Base-by-base conservation (phyloP, 2,797 vertebrate species). In the Caiman crocodilus region DNA sequence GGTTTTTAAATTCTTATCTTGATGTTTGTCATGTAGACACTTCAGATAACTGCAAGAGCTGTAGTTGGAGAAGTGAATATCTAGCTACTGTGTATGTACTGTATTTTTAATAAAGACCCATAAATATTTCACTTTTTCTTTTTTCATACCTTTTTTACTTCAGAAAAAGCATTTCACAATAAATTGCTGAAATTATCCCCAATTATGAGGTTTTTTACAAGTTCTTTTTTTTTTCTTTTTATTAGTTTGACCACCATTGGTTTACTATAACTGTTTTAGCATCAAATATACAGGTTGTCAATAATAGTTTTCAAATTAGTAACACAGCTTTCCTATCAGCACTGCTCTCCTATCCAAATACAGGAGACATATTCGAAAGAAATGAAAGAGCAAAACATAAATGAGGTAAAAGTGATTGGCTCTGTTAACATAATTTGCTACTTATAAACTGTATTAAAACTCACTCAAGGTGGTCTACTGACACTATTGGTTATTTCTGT, bases 1-100 rank as follows among this genome's bases (percentile, higher is more conserved):
- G 73, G 42, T 90, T 96, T 96, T 94, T 93, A 92, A 96, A 96
- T n/a, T 93, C 89, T 93, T 93, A 26, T 64, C 82, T 81, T 94
- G 60, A 25, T 81, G 35, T 93, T 96, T 95, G n/a, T 93, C 69
- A 30, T 83, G 21, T 3, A 91, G 81, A 76, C 85, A 61, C 42
- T 94, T 95, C 59, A 91, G 1, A 50, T 88, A 90, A 85, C 75
- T 94, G 61, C 80, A 87, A 65, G 26, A 50, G 15, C 78, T 76
- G 32, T 93, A 71, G 75, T 92, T 91, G 88, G 58, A 80, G 73
- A 55, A 88, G 15, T 74, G 9, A 57, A 8, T 84, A 57, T 35
- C 56, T 80, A 80, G 61, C 60, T 61, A 13, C 60, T 90, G 15
- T 87, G 73, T 1, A 1, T 87, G 76, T 91, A 25, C 20, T 89